Evolutionary conservation across 2,113 vertebrate genomes (phyloP).

Genomic region (Mobula birostris): DNA sequence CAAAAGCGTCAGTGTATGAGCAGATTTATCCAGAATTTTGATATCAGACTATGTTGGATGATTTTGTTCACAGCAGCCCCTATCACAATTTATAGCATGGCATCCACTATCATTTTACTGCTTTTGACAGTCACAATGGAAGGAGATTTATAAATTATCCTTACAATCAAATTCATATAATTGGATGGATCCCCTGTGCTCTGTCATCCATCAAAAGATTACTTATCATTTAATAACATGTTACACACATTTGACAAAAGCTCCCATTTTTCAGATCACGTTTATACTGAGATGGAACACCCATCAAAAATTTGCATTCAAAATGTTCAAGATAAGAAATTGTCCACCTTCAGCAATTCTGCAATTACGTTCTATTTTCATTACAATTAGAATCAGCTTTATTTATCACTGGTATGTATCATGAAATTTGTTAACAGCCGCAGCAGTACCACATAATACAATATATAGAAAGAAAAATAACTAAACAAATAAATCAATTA

Average conservation of each 20-base stretch:
- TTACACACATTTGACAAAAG: not conserved
- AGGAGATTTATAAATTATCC: no score
- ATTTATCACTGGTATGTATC: no score
- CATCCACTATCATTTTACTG: no score
- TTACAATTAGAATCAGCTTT: not conserved
- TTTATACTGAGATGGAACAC: not conserved
- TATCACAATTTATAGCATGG: no score
- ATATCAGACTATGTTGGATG: not conserved
- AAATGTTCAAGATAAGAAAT: not conserved
- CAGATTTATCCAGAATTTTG: not conserved
- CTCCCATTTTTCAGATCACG: not conserved
- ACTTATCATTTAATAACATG: not conserved
- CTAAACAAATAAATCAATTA: no score
- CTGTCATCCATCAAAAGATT: not conserved
- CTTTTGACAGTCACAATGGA: no score
- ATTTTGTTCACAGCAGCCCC: not conserved
- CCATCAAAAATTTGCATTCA: not conserved
- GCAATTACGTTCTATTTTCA: not conserved
- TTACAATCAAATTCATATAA: no score
- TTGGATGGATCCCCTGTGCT: no score
- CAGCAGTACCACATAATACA: no score
- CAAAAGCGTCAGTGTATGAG: not conserved
- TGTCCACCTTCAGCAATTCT: not conserved
- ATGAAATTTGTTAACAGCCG: no score
- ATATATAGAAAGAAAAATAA: no score